phyloP scores from a whole-genome alignment of 2,888 invertebrate species.

The Uropetala carovei region DNA sequence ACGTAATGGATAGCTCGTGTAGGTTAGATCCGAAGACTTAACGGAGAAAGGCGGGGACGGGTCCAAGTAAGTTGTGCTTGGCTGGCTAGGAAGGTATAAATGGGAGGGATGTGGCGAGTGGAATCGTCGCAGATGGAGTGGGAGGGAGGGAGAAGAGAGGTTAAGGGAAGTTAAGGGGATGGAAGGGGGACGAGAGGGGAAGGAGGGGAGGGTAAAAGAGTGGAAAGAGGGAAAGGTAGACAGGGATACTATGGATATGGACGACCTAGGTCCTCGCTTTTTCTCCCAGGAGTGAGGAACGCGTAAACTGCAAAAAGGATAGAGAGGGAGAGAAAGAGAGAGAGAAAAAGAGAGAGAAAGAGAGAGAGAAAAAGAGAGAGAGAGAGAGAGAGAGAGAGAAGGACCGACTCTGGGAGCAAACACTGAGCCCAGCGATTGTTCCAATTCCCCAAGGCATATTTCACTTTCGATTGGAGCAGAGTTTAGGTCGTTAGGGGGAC shows the following conservation, averaged over 20 bases:
- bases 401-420: too few species aligned
- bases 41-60: background rate
- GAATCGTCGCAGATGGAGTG: background rate
- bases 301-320: background rate
- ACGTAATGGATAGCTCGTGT: background rate
- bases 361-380: too few species aligned
- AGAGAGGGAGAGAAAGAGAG: too few species aligned
- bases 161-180: too few species aligned
- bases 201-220: too few species aligned
- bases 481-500: conserved; percentile 4
- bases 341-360: too few species aligned
- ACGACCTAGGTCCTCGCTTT: background rate
- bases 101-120: background rate
- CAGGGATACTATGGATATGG: too few species aligned
- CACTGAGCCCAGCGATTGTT: too few species aligned
- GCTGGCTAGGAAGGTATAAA: background rate
- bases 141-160: too few species aligned
- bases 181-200: too few species aligned
- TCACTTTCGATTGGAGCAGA: conserved; percentile 19
- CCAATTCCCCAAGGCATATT: conserved; percentile 17
- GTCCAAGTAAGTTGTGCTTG: background rate
- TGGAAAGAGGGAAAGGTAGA: too few species aligned
- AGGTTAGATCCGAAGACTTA: background rate
- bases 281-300: background rate
- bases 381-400: too few species aligned